These are phyloP conservation scores for Synergus gifuensis DNA, from an alignment of 2,888 invertebrate species.

Conservation along the genomic window DNA sequence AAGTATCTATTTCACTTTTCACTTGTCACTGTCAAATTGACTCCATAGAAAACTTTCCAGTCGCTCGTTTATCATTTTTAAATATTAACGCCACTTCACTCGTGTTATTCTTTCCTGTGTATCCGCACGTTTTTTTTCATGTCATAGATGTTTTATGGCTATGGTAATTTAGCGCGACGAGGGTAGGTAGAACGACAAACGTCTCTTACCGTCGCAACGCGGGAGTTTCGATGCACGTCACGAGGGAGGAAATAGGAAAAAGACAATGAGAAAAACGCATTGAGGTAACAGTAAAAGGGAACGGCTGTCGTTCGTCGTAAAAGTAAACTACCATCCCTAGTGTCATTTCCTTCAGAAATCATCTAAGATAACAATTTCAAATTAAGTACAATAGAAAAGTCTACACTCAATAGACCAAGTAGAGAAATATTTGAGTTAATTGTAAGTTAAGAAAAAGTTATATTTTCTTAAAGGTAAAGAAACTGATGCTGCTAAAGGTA, in stretches of 20 bases:
- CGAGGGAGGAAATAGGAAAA: conserved; percentile 52
- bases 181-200: conserved; percentile 28
- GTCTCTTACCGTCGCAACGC: conserved; percentile 55
- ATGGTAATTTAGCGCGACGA: conserved; percentile 17
- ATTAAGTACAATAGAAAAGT: not conserved
- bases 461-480: not conserved
- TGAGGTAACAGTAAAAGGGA: conserved; percentile 51
- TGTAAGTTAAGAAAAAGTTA: not conserved
- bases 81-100: conserved; percentile 39
- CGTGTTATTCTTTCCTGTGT: conserved; percentile 22
- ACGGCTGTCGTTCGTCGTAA: conserved; percentile 54
- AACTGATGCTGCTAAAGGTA: not conserved
- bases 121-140: conserved; percentile 15
- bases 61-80: conserved; percentile 22
- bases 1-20: conserved; percentile 11
- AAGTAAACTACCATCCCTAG: conserved; percentile 21
- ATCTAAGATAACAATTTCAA: not conserved
- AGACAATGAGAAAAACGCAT: conserved; percentile 47
- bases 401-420: not conserved
- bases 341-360: not conserved
- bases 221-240: conserved; percentile 50
- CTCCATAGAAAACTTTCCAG: conserved; percentile 29
- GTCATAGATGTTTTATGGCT: conserved; percentile 23
- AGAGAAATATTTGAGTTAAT: not conserved
- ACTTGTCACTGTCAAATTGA: conserved; percentile 40